Evolutionary conservation across 2,888 invertebrate genomes (phyloP), one percentile per base, ranked within the genome.

Genomic region (Pristionchus maxplancki): DNA sequence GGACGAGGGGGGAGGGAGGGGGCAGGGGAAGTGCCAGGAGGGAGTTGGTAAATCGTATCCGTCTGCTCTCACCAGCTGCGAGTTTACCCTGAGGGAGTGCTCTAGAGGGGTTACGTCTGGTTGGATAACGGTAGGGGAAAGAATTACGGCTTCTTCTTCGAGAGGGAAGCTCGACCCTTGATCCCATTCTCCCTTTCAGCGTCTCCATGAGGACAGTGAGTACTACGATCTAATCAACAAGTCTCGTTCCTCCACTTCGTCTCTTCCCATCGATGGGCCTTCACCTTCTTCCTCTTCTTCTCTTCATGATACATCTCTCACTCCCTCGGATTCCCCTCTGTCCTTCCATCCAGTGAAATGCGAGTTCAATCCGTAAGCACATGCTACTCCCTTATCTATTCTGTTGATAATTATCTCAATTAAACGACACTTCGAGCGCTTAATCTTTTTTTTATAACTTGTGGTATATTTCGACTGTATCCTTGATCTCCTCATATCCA

Each of bases 151-250:
- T 78, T 78, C 28, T 44, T 24, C 8, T 0, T n/a, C 9, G 44
- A 20, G n/a, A n/a, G 44, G 44, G 78, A 28, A 78, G 37, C 13
- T 24, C 20, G 58, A 58, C 58, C 28, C n/a, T 78, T 71, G 28
- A 74, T 40, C 40, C 13, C 17, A 74, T 24, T 78, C 2, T 13
- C 20, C 5, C 78, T 48, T 78, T 13, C 28, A 78, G 78, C 78
- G 78, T 78, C 78, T 78, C 13, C 78, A 78, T n/a, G 78, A 78
- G 78, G 78, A 78, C 44, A 40, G 37, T 24, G 71, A 71, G 37
- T 71, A 71, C 71, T 20, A 37, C 71, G 37, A 37, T 71, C 71
- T 71, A 20, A 71, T 71, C 20, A 71, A 37, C 20, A 71, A 37
- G 15, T 71, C 71, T 48, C 44, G 44, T n/a, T 78, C 44, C 28